Base-by-base conservation (phyloP, 1,140 invertebrate genomes). In the Sipha flava region DNA sequence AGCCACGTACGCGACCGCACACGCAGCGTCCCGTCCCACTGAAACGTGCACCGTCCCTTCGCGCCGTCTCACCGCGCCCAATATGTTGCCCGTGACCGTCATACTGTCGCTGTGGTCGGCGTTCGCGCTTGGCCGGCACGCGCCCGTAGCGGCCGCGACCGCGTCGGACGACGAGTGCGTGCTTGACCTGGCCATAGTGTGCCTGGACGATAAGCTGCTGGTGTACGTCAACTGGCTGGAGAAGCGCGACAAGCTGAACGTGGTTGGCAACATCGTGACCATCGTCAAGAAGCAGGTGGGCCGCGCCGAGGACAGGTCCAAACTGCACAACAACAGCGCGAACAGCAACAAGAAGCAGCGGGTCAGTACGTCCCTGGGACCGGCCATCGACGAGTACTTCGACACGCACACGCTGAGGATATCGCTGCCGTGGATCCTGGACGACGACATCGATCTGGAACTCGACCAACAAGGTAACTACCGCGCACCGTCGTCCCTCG, bases 401-500 rank as follows among this genome's bases (percentile, higher is more conserved):
- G 73, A 57, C 73, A 77, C 73, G 52, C 73, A 77, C 34, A 43
- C 73, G 2, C 23, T 77, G 21, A n/a, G 73, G 2, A 77, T 77
- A 77, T 77, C 73, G 14, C 16, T 77, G 34, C 73, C 73, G 12
- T 77, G 73, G 73, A 77, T 77, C 26, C 34, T 59, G 34, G 73
- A 77, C 34, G 73, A 43, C 49, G 73, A 77, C 21, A 77, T 77
- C 52, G 73, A 77, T 7, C 34, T 77, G n/a, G 73, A 77, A 59
- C 34, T 77, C 18, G 73, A 77, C 34, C 73, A 57, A 18, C 34
- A 77, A 43, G 73, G 73, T 77, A 47, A 59, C 21, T 6, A 6
- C 10, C 37, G 37, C 37, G 37, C 10, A 4, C 4, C 37, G 37
- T 10, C 37, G 37, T 6, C 37, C n/a, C n/a, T n/a, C n/a, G n/a